These are phyloP conservation scores for Drosophila algonquin DNA, from an alignment of 2,888 invertebrate genomes.

Conservation along the genomic window DNA sequence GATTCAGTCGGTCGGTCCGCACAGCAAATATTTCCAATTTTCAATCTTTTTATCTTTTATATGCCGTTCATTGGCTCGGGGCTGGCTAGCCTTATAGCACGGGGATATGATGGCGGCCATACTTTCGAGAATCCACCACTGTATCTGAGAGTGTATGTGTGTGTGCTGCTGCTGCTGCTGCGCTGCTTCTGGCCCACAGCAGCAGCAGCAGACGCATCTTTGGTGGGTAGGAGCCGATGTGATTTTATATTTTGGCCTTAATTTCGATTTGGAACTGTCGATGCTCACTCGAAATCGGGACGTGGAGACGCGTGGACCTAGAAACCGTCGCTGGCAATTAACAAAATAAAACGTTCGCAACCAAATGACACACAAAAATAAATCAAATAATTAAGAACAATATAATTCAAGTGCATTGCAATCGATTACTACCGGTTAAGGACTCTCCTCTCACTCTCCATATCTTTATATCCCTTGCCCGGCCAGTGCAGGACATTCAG, in stretches of 20 bases:
- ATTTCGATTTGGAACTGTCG: slow-evolving; percentile 83
- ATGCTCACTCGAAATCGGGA: slow-evolving; percentile 84
- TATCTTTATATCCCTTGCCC: neutral
- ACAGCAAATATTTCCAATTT: slow-evolving; percentile 74
- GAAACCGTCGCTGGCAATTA: slow-evolving; percentile 72
- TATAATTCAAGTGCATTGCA: slow-evolving; percentile 37
- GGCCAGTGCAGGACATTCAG: slow-evolving; percentile 36
- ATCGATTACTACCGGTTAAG: slow-evolving; percentile 30
- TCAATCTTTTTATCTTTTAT: slow-evolving; percentile 67
- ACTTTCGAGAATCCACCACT: slow-evolving; percentile 62
- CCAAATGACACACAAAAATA: slow-evolving; percentile 43
- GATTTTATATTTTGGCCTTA: slow-evolving; percentile 80
- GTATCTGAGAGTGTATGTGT: slow-evolving; percentile 28
- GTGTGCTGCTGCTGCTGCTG: slow-evolving; percentile 26
- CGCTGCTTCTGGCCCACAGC: slow-evolving; percentile 47
- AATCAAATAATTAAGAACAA: slow-evolving; percentile 27
- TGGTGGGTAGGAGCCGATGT: slow-evolving; percentile 66
- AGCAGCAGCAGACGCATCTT: slow-evolving; percentile 59
- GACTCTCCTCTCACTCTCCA: slow-evolving; percentile 19
- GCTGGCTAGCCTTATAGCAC: slow-evolving; percentile 14
- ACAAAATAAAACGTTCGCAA: slow-evolving; percentile 52
- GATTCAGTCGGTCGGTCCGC: neutral
- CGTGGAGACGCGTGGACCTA: slow-evolving; percentile 83
- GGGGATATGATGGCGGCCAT: slow-evolving; percentile 44
- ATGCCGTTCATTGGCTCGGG: slow-evolving; percentile 70